Base-by-base conservation (phyloP, 2,113 vertebrate genomes). In the Chaetops frenatus region DNA sequence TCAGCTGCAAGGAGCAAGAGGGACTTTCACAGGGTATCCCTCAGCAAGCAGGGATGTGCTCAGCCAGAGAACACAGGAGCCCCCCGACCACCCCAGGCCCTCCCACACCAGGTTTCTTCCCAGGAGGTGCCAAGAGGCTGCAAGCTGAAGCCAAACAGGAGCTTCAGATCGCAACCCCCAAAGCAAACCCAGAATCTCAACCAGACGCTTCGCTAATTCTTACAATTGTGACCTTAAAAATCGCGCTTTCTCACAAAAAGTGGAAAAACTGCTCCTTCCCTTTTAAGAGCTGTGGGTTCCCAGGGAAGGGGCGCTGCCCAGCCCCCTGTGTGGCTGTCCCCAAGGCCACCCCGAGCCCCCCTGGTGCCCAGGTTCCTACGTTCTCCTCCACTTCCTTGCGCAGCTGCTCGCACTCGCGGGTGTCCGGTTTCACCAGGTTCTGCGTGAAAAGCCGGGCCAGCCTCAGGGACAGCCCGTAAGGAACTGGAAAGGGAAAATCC, bases 381-480 rank as follows among this genome's bases (percentile, higher is more conserved):
- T 99, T 99, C 31, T 99, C 99, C 35, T 99, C 98, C 87, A 99
- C 99, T 78, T 99, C 99, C 85, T 98, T 98, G 83, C 98, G 98
- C 53, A 99, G 98, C 88, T 98, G 97, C 58, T 98, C 98, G 1
- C 97, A 97, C 23, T 99, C 99, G 24, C 97, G 98, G 3, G 97
- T 98, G 23, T 99, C 99, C 0, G 97, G 96, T 20, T 97, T 98
- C 50, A 97, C 62, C 70, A 99, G 97, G 95, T 98, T 99, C 71
- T 99, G 99, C 0, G 98, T 98, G 94, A 98, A 99, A 14, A 98
- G 88, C 65, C 98, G 98, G 65, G 98, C 98, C 17, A 99, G 97
- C 77, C 99, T 98, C 85, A 99, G 97, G 5, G 99, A 99, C 53
- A 99, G 66, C 3, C 99, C 98, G 0, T 98, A 99, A 65, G 98